These are phyloP conservation scores for Brachystomella parvula DNA, from an alignment of 1,140 invertebrate species.

Conservation along the genomic window DNA sequence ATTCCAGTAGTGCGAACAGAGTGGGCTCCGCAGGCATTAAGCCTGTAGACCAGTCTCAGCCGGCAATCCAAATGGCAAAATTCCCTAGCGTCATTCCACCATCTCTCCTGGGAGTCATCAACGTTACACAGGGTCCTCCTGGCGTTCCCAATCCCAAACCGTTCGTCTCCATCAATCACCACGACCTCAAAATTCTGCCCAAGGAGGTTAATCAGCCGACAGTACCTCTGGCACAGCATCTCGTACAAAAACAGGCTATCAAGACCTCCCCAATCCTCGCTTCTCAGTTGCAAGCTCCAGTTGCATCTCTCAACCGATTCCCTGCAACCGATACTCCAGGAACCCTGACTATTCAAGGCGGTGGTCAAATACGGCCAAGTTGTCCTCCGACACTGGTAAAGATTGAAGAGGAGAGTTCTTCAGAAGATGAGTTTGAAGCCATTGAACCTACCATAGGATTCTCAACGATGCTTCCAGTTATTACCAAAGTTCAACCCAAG, in stretches of 20 bases:
- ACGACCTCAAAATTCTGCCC: constrained; percentile 1
- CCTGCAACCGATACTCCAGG: no score
- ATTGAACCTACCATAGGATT: constrained; percentile 35
- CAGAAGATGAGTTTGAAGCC: constrained; percentile 35
- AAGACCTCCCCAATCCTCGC: constrained; percentile 36
- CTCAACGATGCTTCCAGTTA: background rate
- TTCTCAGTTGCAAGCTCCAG: constrained; percentile 33
- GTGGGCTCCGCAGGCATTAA: background rate
- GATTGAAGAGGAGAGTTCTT: constrained; percentile 24
- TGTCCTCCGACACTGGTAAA: constrained; percentile 16
- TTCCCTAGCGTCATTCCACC: constrained; percentile 30
- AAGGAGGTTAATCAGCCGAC: background rate
- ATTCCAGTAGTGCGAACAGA: background rate
- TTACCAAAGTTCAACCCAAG: no score
- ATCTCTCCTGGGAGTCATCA: background rate
- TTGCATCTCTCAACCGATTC: no score
- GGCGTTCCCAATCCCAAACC: background rate
- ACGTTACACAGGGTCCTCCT: background rate
- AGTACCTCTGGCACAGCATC: background rate
- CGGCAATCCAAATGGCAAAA: constrained; percentile 28
- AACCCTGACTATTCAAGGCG: background rate
- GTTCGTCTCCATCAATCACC: background rate
- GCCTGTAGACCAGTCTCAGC: constrained; percentile 17
- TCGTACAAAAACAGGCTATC: background rate
- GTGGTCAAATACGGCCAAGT: background rate